A percentile compares a stretch with the other conserved stretches of the same genome.
phyloP scores from a whole-genome alignment of 2,797 vertebrate species.

The Periophthalmus magnuspinnatus region DNA sequence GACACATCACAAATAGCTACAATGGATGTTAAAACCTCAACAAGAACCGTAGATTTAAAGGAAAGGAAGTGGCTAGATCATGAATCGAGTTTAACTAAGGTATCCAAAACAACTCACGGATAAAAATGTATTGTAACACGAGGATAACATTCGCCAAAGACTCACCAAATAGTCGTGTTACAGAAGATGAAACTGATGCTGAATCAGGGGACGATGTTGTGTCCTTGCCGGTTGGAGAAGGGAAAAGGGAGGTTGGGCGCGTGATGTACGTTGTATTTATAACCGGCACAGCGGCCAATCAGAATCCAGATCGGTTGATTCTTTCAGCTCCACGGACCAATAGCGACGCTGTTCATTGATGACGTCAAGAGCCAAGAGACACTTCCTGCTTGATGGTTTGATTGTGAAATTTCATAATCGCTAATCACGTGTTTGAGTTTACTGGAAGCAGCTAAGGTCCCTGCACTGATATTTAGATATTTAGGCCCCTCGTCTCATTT shows the following conservation, averaged over 20 bases:
- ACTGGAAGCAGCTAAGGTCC: background rate
- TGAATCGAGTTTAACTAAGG: no score
- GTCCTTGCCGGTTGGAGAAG: slow-evolving; percentile 56
- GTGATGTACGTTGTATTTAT: slow-evolving; percentile 54
- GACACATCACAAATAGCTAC: fast-evolving
- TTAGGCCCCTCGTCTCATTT: no score
- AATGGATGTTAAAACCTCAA: background rate
- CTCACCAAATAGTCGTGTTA: slow-evolving; percentile 47
- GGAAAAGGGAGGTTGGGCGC: slow-evolving; percentile 14
- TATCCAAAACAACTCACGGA: background rate
- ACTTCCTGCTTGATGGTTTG: slow-evolving; percentile 24
- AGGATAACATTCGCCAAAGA: background rate
- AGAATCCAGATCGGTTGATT: slow-evolving; percentile 14
- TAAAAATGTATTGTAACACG: background rate
- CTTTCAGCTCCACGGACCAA: slow-evolving; percentile 48
- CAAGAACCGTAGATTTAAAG: background rate
- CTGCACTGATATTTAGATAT: no score
- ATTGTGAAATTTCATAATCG: slow-evolving; percentile 26
- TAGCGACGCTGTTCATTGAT: slow-evolving; percentile 14
- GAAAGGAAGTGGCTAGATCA: no score
- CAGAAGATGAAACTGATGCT: slow-evolving; percentile 18
- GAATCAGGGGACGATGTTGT: slow-evolving; percentile 9
- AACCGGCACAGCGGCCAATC: slow-evolving; percentile 67
- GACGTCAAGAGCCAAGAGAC: fast-evolving
- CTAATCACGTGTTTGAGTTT: slow-evolving; percentile 24